Evolutionary conservation across 2,888 invertebrate genomes (phyloP).

Genomic region (Conus canariensis): DNA sequence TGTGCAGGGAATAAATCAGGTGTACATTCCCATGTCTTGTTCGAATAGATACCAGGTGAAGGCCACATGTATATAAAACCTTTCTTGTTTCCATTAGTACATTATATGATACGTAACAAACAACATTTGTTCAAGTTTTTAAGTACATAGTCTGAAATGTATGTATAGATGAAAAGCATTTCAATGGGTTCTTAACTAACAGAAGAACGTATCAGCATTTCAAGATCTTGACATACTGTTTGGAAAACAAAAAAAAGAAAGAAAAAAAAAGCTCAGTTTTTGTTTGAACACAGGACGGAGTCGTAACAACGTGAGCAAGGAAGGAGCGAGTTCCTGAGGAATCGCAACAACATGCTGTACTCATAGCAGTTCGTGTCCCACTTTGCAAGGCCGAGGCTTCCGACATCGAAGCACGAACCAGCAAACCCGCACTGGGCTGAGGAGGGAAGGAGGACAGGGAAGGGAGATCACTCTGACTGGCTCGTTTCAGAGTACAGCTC

Average conservation of each 20-base stretch:
- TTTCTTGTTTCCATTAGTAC: too few relatives aligned
- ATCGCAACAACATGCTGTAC: too few relatives aligned
- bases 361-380: too few relatives aligned
- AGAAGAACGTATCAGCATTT: too few relatives aligned
- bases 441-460: too few relatives aligned
- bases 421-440: background rate
- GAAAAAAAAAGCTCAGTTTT: background rate
- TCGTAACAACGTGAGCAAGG: background rate
- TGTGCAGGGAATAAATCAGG: background rate
- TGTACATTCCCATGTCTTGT: background rate
- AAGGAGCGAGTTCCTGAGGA: too few relatives aligned
- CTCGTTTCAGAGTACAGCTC: slow-evolving; percentile 64
- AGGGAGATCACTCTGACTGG: background rate
- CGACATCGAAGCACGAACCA: background rate
- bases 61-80: background rate
- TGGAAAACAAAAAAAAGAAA: too few relatives aligned
- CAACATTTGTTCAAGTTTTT: background rate
- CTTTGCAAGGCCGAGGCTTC: too few relatives aligned
- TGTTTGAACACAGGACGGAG: background rate
- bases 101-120: background rate
- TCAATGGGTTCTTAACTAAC: too few relatives aligned
- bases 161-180: too few relatives aligned
- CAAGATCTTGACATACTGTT: too few relatives aligned
- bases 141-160: too few relatives aligned
- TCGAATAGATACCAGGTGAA: background rate